phyloP scores from a whole-genome alignment of 1,140 invertebrate genomes.

The Macrobrachium rosenbergii region DNA sequence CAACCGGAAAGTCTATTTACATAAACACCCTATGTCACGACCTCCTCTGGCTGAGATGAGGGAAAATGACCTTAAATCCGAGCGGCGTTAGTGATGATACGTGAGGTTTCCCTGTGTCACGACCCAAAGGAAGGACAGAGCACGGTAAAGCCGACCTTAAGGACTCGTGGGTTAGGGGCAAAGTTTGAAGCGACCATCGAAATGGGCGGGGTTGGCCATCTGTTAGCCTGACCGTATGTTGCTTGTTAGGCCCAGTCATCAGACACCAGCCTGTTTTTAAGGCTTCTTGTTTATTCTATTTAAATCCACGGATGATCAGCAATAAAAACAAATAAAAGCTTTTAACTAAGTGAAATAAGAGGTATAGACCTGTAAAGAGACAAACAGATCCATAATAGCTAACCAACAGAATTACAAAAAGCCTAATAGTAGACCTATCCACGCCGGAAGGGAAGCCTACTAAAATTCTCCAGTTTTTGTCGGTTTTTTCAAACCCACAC shows the following conservation, averaged over 20 bases:
- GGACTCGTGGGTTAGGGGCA: not conserved
- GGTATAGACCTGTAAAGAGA: not conserved
- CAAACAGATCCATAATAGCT: not conserved
- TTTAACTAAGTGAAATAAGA: not conserved
- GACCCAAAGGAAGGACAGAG: not conserved
- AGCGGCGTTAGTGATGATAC: not conserved
- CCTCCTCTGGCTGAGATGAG: not conserved
- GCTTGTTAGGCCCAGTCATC: slow-evolving; percentile 22
- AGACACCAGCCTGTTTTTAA: not conserved
- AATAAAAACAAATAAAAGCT: too few species aligned
- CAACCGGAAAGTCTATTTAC: not conserved
- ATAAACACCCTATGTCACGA: slow-evolving; percentile 28
- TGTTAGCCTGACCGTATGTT: slow-evolving; percentile 21
- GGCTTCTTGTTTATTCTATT: not conserved
- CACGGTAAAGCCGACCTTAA: not conserved
- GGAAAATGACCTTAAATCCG: not conserved
- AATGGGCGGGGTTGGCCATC: slow-evolving; percentile 12
- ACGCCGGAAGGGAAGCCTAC: too few species aligned
- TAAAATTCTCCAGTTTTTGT: too few species aligned
- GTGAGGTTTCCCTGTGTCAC: not conserved
- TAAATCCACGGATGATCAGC: too few species aligned
- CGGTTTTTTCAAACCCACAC: too few species aligned
- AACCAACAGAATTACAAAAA: too few species aligned
- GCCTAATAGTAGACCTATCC: too few species aligned
- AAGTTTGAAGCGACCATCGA: not conserved